These are phyloP conservation scores for Aphrophora alni DNA, from an alignment of 2,888 invertebrate species.

Conservation along the genomic window DNA sequence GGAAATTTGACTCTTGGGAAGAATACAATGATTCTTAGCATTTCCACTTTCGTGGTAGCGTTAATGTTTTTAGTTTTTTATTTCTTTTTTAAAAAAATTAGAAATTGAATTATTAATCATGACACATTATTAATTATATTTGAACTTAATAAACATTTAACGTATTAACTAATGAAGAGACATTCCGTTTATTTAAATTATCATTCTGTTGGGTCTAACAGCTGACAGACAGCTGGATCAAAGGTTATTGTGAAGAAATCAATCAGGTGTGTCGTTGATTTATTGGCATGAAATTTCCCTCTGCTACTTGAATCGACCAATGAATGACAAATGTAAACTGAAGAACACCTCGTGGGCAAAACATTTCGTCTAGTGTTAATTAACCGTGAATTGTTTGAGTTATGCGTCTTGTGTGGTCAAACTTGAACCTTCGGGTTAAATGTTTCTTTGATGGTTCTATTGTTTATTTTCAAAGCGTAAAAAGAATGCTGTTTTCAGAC, in stretches of 20 bases:
- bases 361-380: background rate
- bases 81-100: too few relatives aligned
- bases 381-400: background rate
- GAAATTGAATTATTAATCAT: too few relatives aligned
- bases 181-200: background rate
- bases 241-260: background rate
- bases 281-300: background rate
- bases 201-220: background rate
- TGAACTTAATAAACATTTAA: too few relatives aligned
- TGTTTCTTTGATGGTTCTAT: constrained; percentile 6
- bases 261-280: constrained; percentile 1
- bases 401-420: background rate
- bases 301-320: background rate
- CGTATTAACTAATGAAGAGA: background rate
- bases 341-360: background rate
- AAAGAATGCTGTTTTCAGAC: constrained; percentile 4
- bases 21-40: too few relatives aligned
- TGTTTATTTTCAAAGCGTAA: constrained; percentile 9
- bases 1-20: too few relatives aligned
- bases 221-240: background rate
- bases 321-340: background rate
- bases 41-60: too few relatives aligned
- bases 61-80: too few relatives aligned
- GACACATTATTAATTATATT: too few relatives aligned
- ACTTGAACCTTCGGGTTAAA: background rate